A percentile compares a stretch with the other conserved stretches of the same genome.
Conservation (phyloP, 1,140 invertebrate genomes). For the Zophobas morio region DNA sequence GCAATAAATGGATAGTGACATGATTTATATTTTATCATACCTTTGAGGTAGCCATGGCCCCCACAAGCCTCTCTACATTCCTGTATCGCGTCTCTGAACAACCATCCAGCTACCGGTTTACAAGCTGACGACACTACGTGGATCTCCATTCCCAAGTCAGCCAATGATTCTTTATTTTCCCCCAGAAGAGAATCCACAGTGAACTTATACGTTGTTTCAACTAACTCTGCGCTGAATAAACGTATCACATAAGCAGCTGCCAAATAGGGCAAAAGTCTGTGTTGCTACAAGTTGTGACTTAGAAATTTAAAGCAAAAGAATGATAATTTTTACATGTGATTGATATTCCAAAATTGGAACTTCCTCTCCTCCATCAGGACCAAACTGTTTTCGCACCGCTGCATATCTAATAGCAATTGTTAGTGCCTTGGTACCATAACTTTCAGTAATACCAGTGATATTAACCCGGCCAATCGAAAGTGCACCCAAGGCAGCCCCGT, state of each 20-base stretch:
- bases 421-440: constrained; percentile 81
- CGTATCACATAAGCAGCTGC: constrained; percentile 86
- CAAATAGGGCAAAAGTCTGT: constrained; percentile 90
- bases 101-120: constrained; percentile 92
- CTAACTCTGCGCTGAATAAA: constrained; percentile 76
- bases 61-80: constrained; percentile 93
- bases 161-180: constrained; percentile 59
- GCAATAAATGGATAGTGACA: constrained; percentile 53
- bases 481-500: constrained; percentile 86
- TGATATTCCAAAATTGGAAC: constrained; percentile 93
- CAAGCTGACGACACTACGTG: constrained; percentile 91
- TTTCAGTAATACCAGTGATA: constrained; percentile 80
- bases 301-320: constrained; percentile 41
- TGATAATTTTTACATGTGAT: constrained; percentile 75
- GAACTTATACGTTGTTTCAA: constrained; percentile 59
- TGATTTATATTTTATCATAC: constrained; percentile 67
- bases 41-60: constrained; percentile 85
- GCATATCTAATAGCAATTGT: constrained; percentile 93
- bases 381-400: constrained; percentile 91
- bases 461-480: constrained; percentile 87
- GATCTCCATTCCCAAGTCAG: constrained; percentile 79
- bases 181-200: constrained; percentile 56
- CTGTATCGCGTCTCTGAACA: constrained; percentile 86
- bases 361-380: constrained; percentile 79
- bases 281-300: constrained; percentile 78